Percentiles rank a stretch among this genome's conserved stretches.
Conservation (phyloP, 2,888 invertebrate species). For the Elgonia sp. region DNA sequence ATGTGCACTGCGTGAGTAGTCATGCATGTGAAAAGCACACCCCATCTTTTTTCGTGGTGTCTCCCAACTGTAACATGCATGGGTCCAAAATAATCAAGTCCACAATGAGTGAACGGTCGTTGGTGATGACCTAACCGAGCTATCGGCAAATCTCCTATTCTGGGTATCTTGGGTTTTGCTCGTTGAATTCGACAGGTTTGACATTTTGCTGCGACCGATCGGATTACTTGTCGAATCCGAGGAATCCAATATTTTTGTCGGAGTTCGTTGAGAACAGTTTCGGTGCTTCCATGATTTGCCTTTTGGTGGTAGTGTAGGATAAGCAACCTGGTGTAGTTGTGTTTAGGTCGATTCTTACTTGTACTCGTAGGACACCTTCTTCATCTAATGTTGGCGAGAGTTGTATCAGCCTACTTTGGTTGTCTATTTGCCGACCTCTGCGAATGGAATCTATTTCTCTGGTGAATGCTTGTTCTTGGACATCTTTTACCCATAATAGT, state of each 20-base stretch:
- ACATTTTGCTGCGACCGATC: neutral
- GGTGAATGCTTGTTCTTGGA: too few species aligned
- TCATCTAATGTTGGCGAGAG: too few species aligned
- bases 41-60: neutral
- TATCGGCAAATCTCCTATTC: neutral
- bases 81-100: slow-evolving; percentile 60
- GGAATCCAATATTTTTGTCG: slow-evolving; percentile 22
- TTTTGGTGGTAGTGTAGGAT: neutral
- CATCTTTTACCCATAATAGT: too few species aligned
- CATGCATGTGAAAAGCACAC: slow-evolving; percentile 1
- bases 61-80: slow-evolving; percentile 67
- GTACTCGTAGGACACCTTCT: too few species aligned
- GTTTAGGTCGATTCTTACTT: neutral
- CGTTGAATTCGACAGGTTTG: slow-evolving; percentile 58
- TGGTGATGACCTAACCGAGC: neutral
- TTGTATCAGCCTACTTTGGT: too few species aligned
- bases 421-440: too few species aligned
- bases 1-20: neutral
- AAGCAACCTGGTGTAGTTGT: neutral
- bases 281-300: slow-evolving; percentile 6
- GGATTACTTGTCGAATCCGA: neutral
- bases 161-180: slow-evolving; percentile 47
- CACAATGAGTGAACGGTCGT: neutral
- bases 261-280: slow-evolving; percentile 27
- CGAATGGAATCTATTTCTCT: too few species aligned